Conservation (phyloP, 2,797 vertebrate species). For the Paedocypris micromegethes region DNA sequence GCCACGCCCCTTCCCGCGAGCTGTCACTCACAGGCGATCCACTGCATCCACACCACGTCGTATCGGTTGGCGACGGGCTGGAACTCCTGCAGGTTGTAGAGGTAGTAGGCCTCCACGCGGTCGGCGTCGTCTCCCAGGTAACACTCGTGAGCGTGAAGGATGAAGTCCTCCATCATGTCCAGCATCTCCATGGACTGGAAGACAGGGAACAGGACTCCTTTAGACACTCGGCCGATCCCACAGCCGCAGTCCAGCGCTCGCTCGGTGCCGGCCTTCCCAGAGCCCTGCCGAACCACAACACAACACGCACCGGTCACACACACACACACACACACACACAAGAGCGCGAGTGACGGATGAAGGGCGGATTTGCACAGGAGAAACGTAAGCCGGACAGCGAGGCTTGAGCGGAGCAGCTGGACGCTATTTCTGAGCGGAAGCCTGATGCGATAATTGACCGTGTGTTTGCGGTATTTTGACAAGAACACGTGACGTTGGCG, state of each 20-base stretch:
- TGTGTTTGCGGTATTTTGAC: neutral
- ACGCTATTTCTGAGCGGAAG: neutral
- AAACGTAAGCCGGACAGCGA: neutral
- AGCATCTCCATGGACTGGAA: slow-evolving; percentile 86
- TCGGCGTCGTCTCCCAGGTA: slow-evolving; percentile 78
- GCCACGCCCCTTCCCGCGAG: no score
- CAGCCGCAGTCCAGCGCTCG: slow-evolving; percentile 86
- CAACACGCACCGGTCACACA: neutral
- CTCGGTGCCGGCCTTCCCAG: slow-evolving; percentile 78
- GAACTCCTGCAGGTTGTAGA: slow-evolving; percentile 86
- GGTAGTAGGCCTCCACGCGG: slow-evolving; percentile 84
- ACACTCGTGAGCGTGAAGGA: slow-evolving; percentile 82
- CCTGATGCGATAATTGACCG: slow-evolving; percentile 10
- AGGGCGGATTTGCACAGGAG: neutral
- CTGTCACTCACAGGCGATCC: slow-evolving; percentile 85
- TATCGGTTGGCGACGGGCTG: slow-evolving; percentile 76
- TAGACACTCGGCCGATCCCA: slow-evolving; percentile 88
- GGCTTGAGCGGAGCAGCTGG: slow-evolving; percentile 4
- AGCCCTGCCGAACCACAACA: slow-evolving; percentile 64
- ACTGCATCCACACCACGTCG: slow-evolving; percentile 95
- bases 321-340: no score
- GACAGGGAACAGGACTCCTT: slow-evolving; percentile 84
- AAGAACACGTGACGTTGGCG: neutral
- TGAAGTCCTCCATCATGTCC: slow-evolving; percentile 93
- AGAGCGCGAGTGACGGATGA: no score